Evolutionary conservation across 2,888 invertebrate genomes (phyloP).

Genomic region (Acronicta leporina): DNA sequence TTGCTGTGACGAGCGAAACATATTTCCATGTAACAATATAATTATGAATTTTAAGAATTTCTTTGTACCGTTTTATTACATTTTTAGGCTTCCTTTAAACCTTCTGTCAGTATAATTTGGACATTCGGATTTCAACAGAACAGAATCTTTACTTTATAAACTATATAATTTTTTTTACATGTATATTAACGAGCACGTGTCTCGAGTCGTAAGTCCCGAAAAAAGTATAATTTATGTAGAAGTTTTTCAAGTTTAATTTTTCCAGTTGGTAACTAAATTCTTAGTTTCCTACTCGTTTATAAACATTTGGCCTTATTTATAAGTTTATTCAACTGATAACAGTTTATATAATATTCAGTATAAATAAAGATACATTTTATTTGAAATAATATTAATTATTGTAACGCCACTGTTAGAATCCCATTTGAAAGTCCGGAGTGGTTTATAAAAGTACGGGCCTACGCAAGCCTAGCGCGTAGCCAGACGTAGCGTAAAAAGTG

Average conservation of each 20-base stretch:
- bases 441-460: slow-evolving; percentile 8
- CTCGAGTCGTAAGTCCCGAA: background rate
- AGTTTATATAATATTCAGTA: no score
- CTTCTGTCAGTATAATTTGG: slow-evolving; percentile 4
- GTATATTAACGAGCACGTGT: slow-evolving; percentile 3
- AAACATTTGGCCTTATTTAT: no score
- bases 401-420: background rate
- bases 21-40: slow-evolving; percentile 34
- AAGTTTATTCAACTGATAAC: no score
- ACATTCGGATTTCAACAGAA: slow-evolving; percentile 19
- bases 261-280: no score
- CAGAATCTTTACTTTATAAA: slow-evolving; percentile 35
- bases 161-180: no score
- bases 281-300: no score
- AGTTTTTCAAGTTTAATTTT: no score
- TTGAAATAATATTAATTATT: no score
- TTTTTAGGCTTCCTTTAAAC: slow-evolving; percentile 14
- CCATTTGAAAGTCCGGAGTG: background rate
- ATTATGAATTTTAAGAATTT: slow-evolving; percentile 36
- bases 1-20: slow-evolving; percentile 41
- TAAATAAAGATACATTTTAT: no score
- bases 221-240: background rate
- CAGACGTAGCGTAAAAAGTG: slow-evolving; percentile 54
- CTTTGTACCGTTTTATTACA: slow-evolving; percentile 16
- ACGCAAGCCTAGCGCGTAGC: slow-evolving; percentile 29